phyloP scores from a whole-genome alignment of 2,888 invertebrate species.

The Caenorhabditis drosophilae region DNA sequence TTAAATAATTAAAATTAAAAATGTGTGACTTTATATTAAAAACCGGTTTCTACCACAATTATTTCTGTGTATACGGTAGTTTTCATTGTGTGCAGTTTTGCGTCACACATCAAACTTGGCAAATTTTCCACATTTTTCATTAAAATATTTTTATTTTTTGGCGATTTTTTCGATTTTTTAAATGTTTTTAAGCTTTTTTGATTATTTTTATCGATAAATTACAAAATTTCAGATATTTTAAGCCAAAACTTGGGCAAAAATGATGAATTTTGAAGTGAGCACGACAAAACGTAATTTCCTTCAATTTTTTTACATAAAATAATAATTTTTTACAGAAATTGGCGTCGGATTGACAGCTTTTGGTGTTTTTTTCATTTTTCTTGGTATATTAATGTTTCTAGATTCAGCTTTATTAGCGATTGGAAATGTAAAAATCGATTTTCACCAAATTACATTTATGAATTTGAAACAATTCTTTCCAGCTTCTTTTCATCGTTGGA shows the following conservation, averaged over 20 bases:
- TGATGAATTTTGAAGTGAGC: slow-evolving; percentile 62
- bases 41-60: no score
- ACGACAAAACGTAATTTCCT: slow-evolving; percentile 60
- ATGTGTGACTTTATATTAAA: no score
- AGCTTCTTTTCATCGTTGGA: slow-evolving; percentile 95
- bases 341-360: slow-evolving; percentile 95
- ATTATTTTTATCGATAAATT: neutral
- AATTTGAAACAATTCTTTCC: slow-evolving; percentile 69
- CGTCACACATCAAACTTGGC: neutral
- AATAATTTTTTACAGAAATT: slow-evolving; percentile 78
- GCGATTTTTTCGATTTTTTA: neutral
- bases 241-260: slow-evolving; percentile 11
- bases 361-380: slow-evolving; percentile 90
- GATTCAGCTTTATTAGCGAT: slow-evolving; percentile 97
- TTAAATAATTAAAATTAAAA: no score
- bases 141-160: neutral
- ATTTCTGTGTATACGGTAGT: neutral
- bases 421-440: slow-evolving; percentile 87
- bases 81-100: neutral
- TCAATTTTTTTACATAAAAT: no score
- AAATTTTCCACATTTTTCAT: neutral
- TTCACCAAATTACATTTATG: neutral
- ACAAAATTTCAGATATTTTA: neutral
- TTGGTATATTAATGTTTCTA: slow-evolving; percentile 89
- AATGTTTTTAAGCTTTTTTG: neutral